phyloP scores from a whole-genome alignment of 2,888 invertebrate species.

The Diarsia mendica region DNA sequence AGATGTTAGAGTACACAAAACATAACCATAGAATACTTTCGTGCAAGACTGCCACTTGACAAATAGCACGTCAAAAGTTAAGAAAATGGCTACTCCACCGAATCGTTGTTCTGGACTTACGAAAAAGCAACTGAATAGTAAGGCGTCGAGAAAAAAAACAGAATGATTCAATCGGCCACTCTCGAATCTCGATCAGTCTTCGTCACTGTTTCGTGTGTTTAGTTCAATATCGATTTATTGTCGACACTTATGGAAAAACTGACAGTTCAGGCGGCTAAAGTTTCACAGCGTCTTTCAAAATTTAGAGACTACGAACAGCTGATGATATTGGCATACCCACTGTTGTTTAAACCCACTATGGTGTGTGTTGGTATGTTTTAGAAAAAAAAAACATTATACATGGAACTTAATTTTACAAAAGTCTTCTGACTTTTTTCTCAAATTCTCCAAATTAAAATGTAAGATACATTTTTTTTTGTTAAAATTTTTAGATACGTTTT shows the following conservation, averaged over 20 bases:
- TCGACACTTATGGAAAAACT: constrained; percentile 62
- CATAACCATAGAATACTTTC: background rate
- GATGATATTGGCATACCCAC: too few species aligned
- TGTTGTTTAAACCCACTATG: too few species aligned
- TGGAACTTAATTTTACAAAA: too few species aligned
- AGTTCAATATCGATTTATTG: constrained; percentile 67
- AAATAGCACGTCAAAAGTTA: background rate
- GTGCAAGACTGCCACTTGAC: background rate
- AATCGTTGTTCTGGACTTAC: constrained; percentile 62
- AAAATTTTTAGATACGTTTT: too few species aligned
- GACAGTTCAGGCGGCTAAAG: constrained; percentile 27
- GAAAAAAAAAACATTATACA: too few species aligned
- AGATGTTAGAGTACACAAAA: background rate
- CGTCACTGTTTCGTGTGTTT: constrained; percentile 75
- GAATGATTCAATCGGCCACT: constrained; percentile 84
- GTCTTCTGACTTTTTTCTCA: too few species aligned
- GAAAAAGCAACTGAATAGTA: constrained; percentile 75
- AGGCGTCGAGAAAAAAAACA: constrained; percentile 81
- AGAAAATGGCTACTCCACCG: constrained; percentile 65
- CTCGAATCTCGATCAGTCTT: constrained; percentile 82
- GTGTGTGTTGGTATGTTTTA: too few species aligned
- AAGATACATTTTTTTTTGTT: too few species aligned
- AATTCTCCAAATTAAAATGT: too few species aligned
- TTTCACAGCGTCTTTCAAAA: constrained; percentile 24
- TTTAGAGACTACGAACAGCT: constrained; percentile 15